Evolutionary conservation across 2,113 vertebrate genomes (phyloP).

Genomic region (Nothocercus julius): DNA sequence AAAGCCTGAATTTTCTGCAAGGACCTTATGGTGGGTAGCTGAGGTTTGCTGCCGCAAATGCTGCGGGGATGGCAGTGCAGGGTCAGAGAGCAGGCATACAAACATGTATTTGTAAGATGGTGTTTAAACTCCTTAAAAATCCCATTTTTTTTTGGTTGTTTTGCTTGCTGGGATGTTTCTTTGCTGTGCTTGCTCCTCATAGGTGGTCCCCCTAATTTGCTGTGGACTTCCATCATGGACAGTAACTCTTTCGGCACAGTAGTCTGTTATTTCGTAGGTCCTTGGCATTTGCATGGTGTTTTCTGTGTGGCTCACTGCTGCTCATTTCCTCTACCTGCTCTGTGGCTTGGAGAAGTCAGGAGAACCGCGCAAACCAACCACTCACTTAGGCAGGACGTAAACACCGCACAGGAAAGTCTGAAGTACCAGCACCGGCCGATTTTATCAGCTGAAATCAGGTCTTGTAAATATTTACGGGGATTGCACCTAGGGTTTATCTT

Average conservation of each 20-base stretch:
- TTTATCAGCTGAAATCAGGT: slow-evolving; percentile 49
- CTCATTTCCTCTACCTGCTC: not conserved
- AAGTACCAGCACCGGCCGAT: slow-evolving; percentile 1
- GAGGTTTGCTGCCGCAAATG: not conserved
- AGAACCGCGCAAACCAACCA: accelerated
- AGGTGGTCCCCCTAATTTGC: not conserved
- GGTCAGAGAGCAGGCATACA: not conserved
- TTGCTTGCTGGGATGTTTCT: not conserved
- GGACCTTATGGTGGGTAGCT: not conserved
- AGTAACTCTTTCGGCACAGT: not conserved
- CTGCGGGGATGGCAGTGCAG: not conserved
- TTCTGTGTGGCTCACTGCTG: not conserved
- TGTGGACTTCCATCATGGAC: accelerated
- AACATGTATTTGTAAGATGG: slow-evolving; percentile 9
- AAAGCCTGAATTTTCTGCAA: not conserved
- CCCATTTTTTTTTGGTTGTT: not conserved
- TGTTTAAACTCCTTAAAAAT: slow-evolving; percentile 1
- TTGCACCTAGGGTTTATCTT: slow-evolving; percentile 54
- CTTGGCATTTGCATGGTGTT: not conserved
- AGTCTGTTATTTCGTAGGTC: not conserved
- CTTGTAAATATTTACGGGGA: slow-evolving; percentile 65
- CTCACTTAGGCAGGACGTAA: not conserved
- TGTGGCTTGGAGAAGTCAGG: not conserved
- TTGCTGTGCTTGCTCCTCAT: accelerated
- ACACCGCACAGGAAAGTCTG: not conserved